Base-by-base conservation (phyloP, 2,797 vertebrate species). In the Esox lucius region DNA sequence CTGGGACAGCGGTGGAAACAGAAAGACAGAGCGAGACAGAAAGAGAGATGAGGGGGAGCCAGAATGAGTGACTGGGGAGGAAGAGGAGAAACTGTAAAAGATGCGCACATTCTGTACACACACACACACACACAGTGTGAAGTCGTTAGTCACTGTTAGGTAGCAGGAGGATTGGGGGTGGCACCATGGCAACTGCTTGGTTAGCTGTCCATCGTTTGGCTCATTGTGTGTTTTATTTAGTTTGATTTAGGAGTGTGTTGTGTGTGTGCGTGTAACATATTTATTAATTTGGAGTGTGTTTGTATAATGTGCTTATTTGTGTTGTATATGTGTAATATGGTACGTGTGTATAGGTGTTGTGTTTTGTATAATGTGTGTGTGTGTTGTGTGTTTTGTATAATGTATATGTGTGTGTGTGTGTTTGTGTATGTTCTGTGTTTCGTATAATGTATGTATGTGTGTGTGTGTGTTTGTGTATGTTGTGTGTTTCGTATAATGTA, bases 111-210 rank as follows among this genome's bases (percentile, higher is more conserved):
- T 3, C 35, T 39, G 3, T 39, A 39, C 7, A 46, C 42, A 66
- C 42, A 53, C 68, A 49, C 68, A 49, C 68, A 28, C 69, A 17
- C 48, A 31, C 69, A 42, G 78, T 33, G 51, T 75, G 82, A 80
- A 64, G 7, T 88, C 84, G 75, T 92, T 91, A 90, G 89, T 91
- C 88, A 91, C 83, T 83, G 75, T 28, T 84, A 85, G 69, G 75
- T 81, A 88, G 86, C 73, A 48, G 82, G 89, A 81, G 79, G 86
- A 87, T 84, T 87, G 84, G 87, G 83, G 90, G 89, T 66, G 90
- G 89, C 84, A 86, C 89, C 91, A 92, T 92, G 88, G 88, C 88
- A 88, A 91, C 90, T 73, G 83, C 80, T 80, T 72, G 71, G 73
- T 80, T 72, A 59, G 48, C 66, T 75, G 71, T 76, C 28, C 6